Percentiles rank a stretch among this genome's conserved stretches.
Evolutionary conservation across 2,888 invertebrate genomes (phyloP).

Genomic region (Camptogramma bilineatum): DNA sequence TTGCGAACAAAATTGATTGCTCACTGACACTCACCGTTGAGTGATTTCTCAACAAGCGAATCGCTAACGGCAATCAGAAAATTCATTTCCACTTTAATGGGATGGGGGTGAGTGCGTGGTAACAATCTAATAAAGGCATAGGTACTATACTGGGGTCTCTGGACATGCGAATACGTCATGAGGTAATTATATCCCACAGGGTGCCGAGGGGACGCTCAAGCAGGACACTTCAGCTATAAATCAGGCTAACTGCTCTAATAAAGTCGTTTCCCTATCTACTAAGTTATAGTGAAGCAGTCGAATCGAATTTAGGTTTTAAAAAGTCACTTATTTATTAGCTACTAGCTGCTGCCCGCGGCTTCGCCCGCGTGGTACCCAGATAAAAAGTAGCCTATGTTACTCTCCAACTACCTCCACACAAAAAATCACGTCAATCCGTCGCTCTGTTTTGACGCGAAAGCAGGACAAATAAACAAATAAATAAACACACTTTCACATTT

Average conservation of each 20-base stretch:
- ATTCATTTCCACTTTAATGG: slow-evolving; percentile 35
- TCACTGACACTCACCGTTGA: slow-evolving; percentile 24
- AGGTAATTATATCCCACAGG: slow-evolving; percentile 68
- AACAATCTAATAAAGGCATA: slow-evolving; percentile 62
- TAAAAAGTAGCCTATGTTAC: no score
- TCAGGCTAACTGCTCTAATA: slow-evolving; percentile 66
- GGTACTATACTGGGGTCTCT: slow-evolving; percentile 59
- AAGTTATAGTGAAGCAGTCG: background rate
- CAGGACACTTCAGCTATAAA: slow-evolving; percentile 62
- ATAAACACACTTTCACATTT: no score
- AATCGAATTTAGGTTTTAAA: background rate
- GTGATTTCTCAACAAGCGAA: slow-evolving; percentile 28
- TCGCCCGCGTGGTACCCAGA: no score
- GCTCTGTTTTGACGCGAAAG: no score
- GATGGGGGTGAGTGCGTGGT: slow-evolving; percentile 57
- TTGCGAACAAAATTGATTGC: slow-evolving; percentile 25
- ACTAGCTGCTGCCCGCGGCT: no score
- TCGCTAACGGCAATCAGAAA: slow-evolving; percentile 32
- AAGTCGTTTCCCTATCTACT: slow-evolving; percentile 52
- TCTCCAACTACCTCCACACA: no score
- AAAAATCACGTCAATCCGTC: no score
- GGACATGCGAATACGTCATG: slow-evolving; percentile 51
- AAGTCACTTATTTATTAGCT: slow-evolving; percentile 18
- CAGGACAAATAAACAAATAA: no score
- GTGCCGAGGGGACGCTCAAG: slow-evolving; percentile 53